Evolutionary conservation across 2,888 invertebrate species (phyloP).

Genomic region (Napeogenes inachia): DNA sequence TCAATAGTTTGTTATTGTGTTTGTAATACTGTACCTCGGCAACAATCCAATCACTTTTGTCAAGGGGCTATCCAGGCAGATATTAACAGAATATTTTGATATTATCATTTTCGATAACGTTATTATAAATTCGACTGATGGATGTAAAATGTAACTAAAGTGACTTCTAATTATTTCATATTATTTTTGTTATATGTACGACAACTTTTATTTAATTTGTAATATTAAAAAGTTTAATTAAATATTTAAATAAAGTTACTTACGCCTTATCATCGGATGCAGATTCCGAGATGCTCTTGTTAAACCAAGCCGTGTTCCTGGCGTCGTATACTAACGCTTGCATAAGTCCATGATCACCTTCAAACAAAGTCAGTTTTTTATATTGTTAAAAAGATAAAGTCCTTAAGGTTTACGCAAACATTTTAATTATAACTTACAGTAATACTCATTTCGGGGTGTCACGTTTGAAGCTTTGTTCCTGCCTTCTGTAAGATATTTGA

Average conservation of each 20-base stretch:
- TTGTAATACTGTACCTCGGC: constrained; percentile 89
- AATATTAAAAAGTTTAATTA: background rate
- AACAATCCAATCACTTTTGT: constrained; percentile 94
- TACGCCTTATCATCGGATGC: constrained; percentile 82
- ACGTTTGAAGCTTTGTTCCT: constrained; percentile 60
- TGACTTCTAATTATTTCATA: background rate
- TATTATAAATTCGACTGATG: background rate
- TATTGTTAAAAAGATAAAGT: too few relatives aligned
- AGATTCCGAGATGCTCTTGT: constrained; percentile 84
- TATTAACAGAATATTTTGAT: constrained; percentile 58
- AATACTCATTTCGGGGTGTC: constrained; percentile 68
- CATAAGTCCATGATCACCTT: constrained; percentile 90
- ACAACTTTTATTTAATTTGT: background rate
- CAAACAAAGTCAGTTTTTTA: too few relatives aligned
- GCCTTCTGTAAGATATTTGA: constrained; percentile 48
- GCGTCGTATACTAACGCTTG: constrained; percentile 92
- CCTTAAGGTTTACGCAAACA: background rate
- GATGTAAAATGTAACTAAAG: too few relatives aligned
- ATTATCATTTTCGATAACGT: constrained; percentile 35
- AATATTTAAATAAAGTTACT: constrained; percentile 37
- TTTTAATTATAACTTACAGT: constrained; percentile 62
- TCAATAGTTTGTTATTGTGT: background rate
- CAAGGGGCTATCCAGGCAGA: constrained; percentile 84
- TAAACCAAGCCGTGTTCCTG: constrained; percentile 91
- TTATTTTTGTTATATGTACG: background rate